A percentile compares a stretch with the other conserved stretches of the same genome.
Evolutionary conservation across 2,797 vertebrate genomes (phyloP).

Genomic region (Acrocephalus scirpaceus): DNA sequence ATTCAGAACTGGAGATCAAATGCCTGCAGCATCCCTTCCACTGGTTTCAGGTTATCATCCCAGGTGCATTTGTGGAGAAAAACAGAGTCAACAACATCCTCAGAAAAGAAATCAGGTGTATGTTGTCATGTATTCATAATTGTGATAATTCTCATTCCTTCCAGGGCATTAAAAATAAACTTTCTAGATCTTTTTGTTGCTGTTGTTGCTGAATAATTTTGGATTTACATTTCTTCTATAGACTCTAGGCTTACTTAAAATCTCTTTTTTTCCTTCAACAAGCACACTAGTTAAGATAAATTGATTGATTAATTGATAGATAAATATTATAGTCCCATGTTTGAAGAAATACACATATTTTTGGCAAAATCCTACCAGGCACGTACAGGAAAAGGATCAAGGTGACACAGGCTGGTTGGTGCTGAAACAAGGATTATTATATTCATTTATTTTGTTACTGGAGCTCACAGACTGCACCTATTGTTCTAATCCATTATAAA

Average conservation of each 20-base stretch:
- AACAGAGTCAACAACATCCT: background rate
- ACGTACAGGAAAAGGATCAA: background rate
- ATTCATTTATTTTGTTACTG: background rate
- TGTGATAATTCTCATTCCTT: background rate
- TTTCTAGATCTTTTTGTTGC: background rate
- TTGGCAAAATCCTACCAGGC: background rate
- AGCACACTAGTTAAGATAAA: background rate
- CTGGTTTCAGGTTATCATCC: background rate
- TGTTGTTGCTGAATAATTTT: background rate
- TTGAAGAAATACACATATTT: background rate
- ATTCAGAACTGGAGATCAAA: background rate
- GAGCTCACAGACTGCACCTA: background rate
- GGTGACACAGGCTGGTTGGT: background rate
- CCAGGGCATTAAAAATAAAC: background rate
- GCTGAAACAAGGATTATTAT: background rate
- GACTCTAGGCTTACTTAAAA: background rate
- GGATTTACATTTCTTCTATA: background rate
- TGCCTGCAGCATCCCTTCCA: background rate
- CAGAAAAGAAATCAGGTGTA: background rate
- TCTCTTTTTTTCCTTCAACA: accelerated
- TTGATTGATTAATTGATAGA: background rate
- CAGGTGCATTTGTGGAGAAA: background rate
- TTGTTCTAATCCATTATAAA: background rate
- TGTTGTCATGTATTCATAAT: background rate
- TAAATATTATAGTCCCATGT: background rate